These are phyloP conservation scores for Chrysaora quinquecirrha DNA, from an alignment of 30 jellyfish, hydroid and myxozoan genomes.

Conservation along the genomic window DNA sequence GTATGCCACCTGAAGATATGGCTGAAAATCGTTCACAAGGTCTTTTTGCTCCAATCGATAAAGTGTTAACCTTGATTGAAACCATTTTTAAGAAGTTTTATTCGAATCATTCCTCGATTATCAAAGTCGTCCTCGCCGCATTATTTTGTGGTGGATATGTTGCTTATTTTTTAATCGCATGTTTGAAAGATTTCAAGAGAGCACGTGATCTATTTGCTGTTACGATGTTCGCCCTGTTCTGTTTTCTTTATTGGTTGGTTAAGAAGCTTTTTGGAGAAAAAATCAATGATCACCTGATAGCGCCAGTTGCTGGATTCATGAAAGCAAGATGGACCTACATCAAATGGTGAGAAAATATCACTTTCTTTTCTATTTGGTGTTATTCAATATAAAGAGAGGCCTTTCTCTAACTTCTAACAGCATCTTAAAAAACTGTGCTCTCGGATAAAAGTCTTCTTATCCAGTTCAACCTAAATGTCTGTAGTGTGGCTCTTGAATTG, in stretches of 20 bases:
- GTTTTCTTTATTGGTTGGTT: slow-evolving; percentile 82
- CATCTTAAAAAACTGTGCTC: no score
- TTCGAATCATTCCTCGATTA: slow-evolving; percentile 4
- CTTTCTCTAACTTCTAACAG: no score
- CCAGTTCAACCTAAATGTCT: no score
- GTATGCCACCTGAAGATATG: background rate
- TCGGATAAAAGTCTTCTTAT: no score
- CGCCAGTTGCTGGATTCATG: slow-evolving; percentile 55
- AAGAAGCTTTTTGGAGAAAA: slow-evolving; percentile 73
- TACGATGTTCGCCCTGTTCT: slow-evolving; percentile 78
- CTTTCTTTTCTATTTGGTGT: no score
- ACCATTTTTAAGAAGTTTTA: slow-evolving; percentile 27
- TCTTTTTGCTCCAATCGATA: slow-evolving; percentile 44
- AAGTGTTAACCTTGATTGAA: slow-evolving; percentile 25
- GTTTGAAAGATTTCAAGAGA: slow-evolving; percentile 53
- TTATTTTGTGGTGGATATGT: slow-evolving; percentile 44
- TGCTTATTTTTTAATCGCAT: slow-evolving; percentile 75
- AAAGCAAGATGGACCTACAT: slow-evolving; percentile 41
- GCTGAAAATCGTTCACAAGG: slow-evolving; percentile 12
- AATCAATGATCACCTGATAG: slow-evolving; percentile 35
- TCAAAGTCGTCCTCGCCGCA: slow-evolving; percentile 10
- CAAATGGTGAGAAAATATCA: slow-evolving; percentile 95
- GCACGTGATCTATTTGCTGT: slow-evolving; percentile 79
- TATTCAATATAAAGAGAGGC: no score
- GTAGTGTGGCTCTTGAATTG: no score